Evolutionary conservation across 2,888 invertebrate species (phyloP).

Genomic region (Drosophila fungiperda): DNA sequence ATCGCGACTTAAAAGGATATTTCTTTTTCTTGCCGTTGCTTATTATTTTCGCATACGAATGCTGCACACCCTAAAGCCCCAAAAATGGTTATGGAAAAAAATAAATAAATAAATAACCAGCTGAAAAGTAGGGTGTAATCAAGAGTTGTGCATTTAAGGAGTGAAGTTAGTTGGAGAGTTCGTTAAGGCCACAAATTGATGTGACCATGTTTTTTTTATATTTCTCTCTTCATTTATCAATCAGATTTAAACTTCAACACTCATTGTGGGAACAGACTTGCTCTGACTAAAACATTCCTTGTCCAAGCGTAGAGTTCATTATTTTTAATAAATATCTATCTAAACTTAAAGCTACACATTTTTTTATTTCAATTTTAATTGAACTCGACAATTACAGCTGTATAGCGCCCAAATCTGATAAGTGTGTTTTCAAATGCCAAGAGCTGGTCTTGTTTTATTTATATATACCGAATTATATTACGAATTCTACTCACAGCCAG

Average conservation of each 20-base stretch:
- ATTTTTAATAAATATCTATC: background rate
- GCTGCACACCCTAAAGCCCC: slow-evolving; percentile 32
- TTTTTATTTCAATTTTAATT: background rate
- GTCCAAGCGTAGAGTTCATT: background rate
- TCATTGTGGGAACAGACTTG: background rate
- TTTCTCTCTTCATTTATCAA: background rate
- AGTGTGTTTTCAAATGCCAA: background rate
- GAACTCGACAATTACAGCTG: background rate
- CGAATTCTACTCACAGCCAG: background rate
- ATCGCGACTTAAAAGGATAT: slow-evolving; percentile 74
- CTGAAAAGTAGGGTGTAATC: slow-evolving; percentile 36
- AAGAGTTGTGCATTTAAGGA: slow-evolving; percentile 15
- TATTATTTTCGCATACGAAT: slow-evolving; percentile 28
- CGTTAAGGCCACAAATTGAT: slow-evolving; percentile 10
- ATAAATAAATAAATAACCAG: too few relatives aligned
- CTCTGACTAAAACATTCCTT: background rate
- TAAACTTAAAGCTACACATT: background rate
- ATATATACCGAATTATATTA: background rate
- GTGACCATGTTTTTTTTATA: background rate
- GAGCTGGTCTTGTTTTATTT: background rate
- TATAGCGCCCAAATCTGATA: background rate
- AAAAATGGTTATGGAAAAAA: slow-evolving; percentile 27
- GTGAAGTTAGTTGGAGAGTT: slow-evolving; percentile 4
- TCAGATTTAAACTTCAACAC: background rate
- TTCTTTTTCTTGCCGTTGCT: slow-evolving; percentile 40